These are phyloP conservation scores for Dryas iulia DNA, from an alignment of 1,140 invertebrate genomes.

Conservation along the genomic window DNA sequence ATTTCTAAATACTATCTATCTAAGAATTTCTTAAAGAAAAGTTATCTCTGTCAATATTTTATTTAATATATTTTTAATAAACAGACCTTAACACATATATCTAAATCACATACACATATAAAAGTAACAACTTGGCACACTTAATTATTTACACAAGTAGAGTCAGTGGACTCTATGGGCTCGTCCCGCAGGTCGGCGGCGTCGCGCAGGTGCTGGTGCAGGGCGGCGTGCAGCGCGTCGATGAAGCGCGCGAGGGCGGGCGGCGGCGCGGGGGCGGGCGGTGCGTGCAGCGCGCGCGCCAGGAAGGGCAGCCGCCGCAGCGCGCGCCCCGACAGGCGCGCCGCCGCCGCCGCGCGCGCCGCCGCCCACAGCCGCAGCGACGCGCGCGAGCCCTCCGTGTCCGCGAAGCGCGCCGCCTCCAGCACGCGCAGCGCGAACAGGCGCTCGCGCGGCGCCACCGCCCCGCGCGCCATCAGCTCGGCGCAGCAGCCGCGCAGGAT, in stretches of 20 bases:
- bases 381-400: slow-evolving; percentile 59
- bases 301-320: slow-evolving; percentile 94
- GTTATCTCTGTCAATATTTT: too few relatives aligned
- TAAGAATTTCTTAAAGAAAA: too few relatives aligned
- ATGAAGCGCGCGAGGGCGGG: slow-evolving; percentile 32
- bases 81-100: too few relatives aligned
- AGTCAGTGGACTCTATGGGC: too few relatives aligned
- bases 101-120: too few relatives aligned
- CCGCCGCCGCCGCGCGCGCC: slow-evolving; percentile 81
- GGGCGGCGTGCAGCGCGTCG: slow-evolving; percentile 43
- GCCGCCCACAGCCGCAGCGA: slow-evolving; percentile 43
- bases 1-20: too few relatives aligned
- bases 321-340: slow-evolving; percentile 90
- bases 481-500: slow-evolving; percentile 84
- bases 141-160: too few relatives aligned
- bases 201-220: slow-evolving; percentile 38
- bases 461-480: slow-evolving; percentile 70
- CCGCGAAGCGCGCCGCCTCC: slow-evolving; percentile 48
- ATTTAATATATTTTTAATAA: too few relatives aligned
- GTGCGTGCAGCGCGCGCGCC: slow-evolving; percentile 82
- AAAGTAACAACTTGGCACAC: too few relatives aligned
- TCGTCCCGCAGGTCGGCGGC: slow-evolving; percentile 28
- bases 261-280: slow-evolving; percentile 11
- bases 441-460: slow-evolving; percentile 76
- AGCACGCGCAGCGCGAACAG: slow-evolving; percentile 55